Conservation (phyloP, 2,113 vertebrate genomes). For the Sinocyclocheilus maitianheensis region DNA sequence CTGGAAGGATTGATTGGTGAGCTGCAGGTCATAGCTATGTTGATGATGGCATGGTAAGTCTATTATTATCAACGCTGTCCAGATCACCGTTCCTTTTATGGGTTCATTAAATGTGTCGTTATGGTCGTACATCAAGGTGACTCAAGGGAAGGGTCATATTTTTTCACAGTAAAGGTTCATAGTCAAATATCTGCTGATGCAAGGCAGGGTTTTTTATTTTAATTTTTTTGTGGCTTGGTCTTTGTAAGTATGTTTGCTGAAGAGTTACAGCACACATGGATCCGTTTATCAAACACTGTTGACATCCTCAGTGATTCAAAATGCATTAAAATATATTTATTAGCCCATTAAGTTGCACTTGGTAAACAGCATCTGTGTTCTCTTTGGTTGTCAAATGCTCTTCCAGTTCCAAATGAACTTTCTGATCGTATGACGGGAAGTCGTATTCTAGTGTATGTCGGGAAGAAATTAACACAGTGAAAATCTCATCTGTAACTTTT, state of each 20-base stretch:
- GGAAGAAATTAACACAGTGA: neutral
- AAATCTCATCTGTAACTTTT: neutral
- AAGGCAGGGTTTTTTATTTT: neutral
- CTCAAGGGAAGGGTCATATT: conserved; percentile 46
- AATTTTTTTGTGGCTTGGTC: neutral
- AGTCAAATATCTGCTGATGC: conserved; percentile 26
- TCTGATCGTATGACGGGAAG: neutral
- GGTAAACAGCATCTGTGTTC: conserved; percentile 42
- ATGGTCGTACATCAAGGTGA: conserved; percentile 49
- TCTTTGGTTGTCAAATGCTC: neutral
- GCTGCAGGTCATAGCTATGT: conserved; percentile 49
- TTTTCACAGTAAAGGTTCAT: conserved; percentile 19
- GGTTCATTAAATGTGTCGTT: conserved; percentile 45
- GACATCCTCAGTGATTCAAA: conserved; percentile 28
- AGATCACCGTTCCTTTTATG: conserved; percentile 51
- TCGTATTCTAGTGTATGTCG: neutral
- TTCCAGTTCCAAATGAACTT: neutral
- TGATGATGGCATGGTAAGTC: conserved; percentile 57
- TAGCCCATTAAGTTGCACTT: conserved; percentile 28
- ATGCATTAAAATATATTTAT: conserved; percentile 49
- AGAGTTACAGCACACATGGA: conserved; percentile 4
- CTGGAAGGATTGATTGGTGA: conserved; percentile 52
- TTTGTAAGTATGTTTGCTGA: conserved; percentile 5
- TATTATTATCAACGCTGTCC: conserved; percentile 53
- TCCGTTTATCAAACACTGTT: conserved; percentile 18